These are phyloP conservation scores for Schizaphis graminum DNA, from an alignment of 2,888 invertebrate species.

Conservation along the genomic window DNA sequence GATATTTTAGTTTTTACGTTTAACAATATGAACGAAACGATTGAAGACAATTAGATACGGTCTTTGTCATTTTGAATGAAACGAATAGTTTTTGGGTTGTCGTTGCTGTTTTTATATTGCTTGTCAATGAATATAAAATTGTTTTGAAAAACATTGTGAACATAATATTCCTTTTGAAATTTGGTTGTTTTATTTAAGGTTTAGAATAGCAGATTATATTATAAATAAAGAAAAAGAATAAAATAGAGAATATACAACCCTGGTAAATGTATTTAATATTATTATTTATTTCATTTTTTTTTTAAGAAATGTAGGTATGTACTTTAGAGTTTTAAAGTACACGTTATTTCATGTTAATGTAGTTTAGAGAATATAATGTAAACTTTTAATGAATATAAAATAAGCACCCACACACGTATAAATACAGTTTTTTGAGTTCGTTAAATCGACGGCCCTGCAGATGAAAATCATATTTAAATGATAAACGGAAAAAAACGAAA, in stretches of 20 bases:
- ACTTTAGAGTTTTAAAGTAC: not conserved
- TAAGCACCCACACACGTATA: not conserved
- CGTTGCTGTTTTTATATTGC: not conserved
- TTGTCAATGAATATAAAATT: not conserved
- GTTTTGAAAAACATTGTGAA: not conserved
- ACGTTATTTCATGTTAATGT: not conserved
- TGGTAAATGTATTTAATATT: not conserved
- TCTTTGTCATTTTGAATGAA: not conserved
- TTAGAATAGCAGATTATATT: not conserved
- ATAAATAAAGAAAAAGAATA: not conserved
- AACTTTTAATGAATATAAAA: not conserved
- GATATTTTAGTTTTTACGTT: not conserved
- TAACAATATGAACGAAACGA: not conserved
- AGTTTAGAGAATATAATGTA: not conserved
- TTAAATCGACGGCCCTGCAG: too few relatives aligned
- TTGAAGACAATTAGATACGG: not conserved
- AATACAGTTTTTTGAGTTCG: not conserved
- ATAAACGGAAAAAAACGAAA: not conserved
- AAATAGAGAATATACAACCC: not conserved
- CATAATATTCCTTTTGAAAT: not conserved
- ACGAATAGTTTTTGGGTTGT: not conserved
- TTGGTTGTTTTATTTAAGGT: not conserved
- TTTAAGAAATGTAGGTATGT: not conserved
- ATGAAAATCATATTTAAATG: not conserved
- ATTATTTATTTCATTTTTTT: not conserved